These are phyloP conservation scores for Catagonus wagneri DNA, from an alignment of 2,113 vertebrate species.

Conservation along the genomic window DNA sequence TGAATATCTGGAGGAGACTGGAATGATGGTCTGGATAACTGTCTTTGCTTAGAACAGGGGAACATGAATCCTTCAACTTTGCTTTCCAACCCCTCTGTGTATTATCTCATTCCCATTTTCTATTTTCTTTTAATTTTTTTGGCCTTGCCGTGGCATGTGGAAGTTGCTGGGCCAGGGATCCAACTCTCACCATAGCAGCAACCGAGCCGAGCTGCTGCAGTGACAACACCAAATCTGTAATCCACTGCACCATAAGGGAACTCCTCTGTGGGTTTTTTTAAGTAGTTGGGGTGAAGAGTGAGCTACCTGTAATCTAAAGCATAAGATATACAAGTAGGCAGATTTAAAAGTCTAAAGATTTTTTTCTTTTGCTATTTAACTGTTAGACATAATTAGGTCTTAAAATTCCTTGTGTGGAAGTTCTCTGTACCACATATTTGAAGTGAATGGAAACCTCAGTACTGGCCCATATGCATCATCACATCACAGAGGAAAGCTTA, in stretches of 20 bases:
- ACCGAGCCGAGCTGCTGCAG: no score
- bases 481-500: not conserved
- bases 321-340: not conserved
- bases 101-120: not conserved
- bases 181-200: no score
- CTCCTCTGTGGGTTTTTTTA: not conserved
- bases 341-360: not conserved
- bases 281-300: not conserved
- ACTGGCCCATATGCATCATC: fast-evolving
- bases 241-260: no score
- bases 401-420: not conserved
- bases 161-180: no score
- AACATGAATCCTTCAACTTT: not conserved
- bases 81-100: not conserved
- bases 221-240: no score
- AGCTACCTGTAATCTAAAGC: not conserved
- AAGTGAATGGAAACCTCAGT: not conserved
- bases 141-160: no score
- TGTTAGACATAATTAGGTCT: not conserved
- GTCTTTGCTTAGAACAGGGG: not conserved
- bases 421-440: not conserved
- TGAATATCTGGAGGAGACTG: not conserved
- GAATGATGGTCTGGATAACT: fast-evolving
- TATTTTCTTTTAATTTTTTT: not conserved
- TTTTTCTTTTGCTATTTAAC: not conserved